Evolutionary conservation across 2,113 vertebrate species (phyloP), one percentile per base, ranked within the genome.

Genomic region (Ailurus styani): DNA sequence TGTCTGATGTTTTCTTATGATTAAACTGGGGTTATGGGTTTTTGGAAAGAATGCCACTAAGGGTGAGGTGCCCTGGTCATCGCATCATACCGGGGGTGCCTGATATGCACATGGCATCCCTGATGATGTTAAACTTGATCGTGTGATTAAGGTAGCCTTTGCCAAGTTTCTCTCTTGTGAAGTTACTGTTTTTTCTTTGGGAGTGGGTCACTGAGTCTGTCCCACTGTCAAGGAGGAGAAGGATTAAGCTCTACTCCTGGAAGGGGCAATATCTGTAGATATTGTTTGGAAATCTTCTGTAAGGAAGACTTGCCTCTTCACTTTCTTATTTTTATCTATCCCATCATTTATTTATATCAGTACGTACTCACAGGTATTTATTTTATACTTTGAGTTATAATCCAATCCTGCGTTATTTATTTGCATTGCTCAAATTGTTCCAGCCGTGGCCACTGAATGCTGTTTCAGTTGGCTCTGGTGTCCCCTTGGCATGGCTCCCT

Each of bases 351-450:
- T n/a, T 66, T 82, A 7, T 91, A 40, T 66, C 14, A 40, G 12
- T 87, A n/a, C 79, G 66, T 52, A 15, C 40, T 68, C 64, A 15
- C 18, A n/a, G 72, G 34, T n/a, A 12, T 6, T 86, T 57, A 34
- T 72, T 75, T 89, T 17, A 45, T 54, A 52, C 40, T 78, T 86
- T 86, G 60, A 15, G 6, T 57, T 87, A 45, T 47, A 62, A 29
- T 66, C 31, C 13, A 9, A 2, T 6, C 21, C 15, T 1, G 2
- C 0, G 0, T 70, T 64, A 23, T 85, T 73, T 85, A 31, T 83
- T 55, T 86, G 62, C 75, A 4, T 66, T 77, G 14, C 17, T 64
- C n/a, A 17, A 1, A 55, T 82, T 52, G 45, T 25, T 84, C 10
- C 14, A 40, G 6, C 34, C 60, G 73, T 60, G 52, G 42, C 47